phyloP scores from a whole-genome alignment of 2,888 invertebrate species.

The Apodemia hepburni region DNA sequence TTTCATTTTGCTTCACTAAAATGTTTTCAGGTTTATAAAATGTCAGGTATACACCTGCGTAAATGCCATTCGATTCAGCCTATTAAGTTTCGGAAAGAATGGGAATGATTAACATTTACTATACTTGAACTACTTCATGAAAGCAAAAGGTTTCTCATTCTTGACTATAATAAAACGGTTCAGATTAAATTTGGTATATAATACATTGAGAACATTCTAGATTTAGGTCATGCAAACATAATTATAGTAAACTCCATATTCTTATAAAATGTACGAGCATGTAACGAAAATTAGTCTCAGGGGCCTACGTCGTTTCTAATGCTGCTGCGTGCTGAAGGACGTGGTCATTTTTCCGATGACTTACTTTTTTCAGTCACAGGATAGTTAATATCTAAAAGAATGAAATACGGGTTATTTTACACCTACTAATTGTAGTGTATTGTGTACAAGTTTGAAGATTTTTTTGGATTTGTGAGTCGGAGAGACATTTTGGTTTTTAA shows the following conservation, averaged over 20 bases:
- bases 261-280: background rate
- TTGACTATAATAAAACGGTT: conserved; percentile 1
- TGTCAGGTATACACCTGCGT: conserved; percentile 60
- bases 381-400: too few relatives aligned
- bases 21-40: conserved; percentile 43
- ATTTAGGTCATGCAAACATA: conserved; percentile 1
- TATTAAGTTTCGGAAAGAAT: conserved; percentile 18
- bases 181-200: conserved; percentile 1
- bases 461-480: too few relatives aligned
- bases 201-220: background rate
- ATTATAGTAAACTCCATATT: background rate
- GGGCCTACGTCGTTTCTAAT: background rate
- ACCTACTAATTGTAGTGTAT: too few relatives aligned
- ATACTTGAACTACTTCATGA: background rate
- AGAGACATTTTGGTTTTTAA: too few relatives aligned
- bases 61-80: conserved; percentile 49
- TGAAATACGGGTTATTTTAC: too few relatives aligned
- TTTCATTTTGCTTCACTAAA: conserved; percentile 40
- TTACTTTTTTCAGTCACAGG: too few relatives aligned
- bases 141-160: conserved; percentile 4
- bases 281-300: background rate
- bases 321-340: background rate
- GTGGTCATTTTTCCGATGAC: background rate
- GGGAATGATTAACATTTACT: conserved; percentile 19
- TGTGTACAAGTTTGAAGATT: too few relatives aligned